Conservation (phyloP, 2,113 vertebrate genomes). For the Panthera tigris region DNA sequence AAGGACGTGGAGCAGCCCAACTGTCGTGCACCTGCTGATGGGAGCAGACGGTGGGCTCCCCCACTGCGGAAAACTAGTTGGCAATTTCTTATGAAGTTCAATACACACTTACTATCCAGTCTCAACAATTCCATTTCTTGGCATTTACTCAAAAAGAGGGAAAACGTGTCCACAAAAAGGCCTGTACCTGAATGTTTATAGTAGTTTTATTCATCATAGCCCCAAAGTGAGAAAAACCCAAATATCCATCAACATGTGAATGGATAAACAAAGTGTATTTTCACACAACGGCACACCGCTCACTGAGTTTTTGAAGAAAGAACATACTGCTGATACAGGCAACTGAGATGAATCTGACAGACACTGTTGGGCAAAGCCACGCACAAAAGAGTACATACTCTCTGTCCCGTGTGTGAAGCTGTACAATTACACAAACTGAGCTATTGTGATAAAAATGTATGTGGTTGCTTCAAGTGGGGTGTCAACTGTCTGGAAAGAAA, state of each 20-base stretch:
- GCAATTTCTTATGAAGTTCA: not conserved
- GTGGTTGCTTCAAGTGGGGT: not conserved
- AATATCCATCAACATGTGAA: not conserved
- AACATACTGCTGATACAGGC: not conserved
- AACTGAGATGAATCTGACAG: not conserved
- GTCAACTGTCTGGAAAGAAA: not conserved
- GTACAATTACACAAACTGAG: not conserved
- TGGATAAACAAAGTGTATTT: not conserved
- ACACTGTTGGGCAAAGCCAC: not conserved
- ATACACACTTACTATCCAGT: not conserved
- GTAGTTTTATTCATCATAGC: not conserved
- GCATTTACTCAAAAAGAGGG: not conserved
- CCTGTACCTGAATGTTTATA: not conserved
- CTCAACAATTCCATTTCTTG: not conserved
- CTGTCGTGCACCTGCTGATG: rapidly evolving
- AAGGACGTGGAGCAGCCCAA: rapidly evolving
- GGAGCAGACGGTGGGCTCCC: rapidly evolving
- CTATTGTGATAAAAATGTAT: not conserved
- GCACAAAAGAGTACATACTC: not conserved
- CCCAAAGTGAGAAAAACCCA: not conserved
- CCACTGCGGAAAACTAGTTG: not conserved
- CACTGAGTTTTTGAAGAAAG: not conserved
- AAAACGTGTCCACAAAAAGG: not conserved
- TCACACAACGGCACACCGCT: not conserved
- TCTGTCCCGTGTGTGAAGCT: not conserved